phyloP scores from a whole-genome alignment of 2,113 vertebrate genomes.

The Pantherophis guttatus region DNA sequence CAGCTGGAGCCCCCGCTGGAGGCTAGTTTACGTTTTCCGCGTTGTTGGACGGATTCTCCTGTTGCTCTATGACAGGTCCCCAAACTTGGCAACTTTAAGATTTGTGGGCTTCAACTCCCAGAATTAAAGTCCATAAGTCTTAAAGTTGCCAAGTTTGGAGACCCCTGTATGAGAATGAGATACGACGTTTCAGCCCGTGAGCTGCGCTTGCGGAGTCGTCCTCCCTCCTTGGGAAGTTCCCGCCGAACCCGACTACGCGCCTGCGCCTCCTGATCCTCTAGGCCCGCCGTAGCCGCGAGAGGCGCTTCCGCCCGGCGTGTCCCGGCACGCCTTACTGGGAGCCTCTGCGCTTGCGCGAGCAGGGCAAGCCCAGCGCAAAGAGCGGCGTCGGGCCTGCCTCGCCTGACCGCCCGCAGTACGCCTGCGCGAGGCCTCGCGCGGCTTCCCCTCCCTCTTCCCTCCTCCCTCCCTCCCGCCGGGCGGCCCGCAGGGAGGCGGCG shows the following conservation, averaged over 20 bases:
- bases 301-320: not conserved
- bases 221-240: not conserved
- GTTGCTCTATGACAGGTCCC: not conserved
- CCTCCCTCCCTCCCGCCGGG: not conserved
- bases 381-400: no score
- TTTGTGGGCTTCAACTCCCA: no score
- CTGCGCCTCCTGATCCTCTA: not conserved
- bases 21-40: no score
- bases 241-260: not conserved
- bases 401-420: not conserved
- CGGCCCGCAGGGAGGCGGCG: not conserved
- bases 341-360: not conserved
- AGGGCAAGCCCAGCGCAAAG: no score
- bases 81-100: no score
- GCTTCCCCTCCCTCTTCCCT: not conserved
- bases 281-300: not conserved
- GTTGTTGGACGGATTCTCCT: not conserved
- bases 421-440: not conserved
- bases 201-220: not conserved
- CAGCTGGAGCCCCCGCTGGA: not conserved
- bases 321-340: not conserved
- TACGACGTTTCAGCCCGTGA: not conserved
- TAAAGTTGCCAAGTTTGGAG: no score
- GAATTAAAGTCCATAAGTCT: no score
- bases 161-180: no score